A percentile compares a stretch with the other conserved stretches of the same genome.
phyloP scores from a whole-genome alignment of 2,888 invertebrate species.

The Thysanoteuthis rhombus region DNA sequence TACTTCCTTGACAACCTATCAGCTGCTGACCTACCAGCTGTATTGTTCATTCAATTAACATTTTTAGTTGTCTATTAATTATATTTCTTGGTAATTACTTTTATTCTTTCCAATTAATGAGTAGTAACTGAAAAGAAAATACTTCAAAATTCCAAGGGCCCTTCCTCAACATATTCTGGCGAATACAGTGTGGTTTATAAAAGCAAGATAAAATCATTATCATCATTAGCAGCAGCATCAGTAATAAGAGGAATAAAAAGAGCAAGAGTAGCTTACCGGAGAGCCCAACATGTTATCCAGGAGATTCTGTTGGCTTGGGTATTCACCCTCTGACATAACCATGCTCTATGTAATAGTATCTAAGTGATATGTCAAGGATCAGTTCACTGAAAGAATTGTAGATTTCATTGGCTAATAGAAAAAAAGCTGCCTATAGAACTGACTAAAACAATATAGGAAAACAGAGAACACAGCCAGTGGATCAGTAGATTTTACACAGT shows the following conservation, averaged over 20 bases:
- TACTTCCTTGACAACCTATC: background rate
- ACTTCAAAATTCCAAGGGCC: background rate
- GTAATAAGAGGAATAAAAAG: background rate
- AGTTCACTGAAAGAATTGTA: background rate
- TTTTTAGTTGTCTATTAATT: background rate
- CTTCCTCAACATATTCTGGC: background rate
- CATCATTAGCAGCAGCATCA: background rate
- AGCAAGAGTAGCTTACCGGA: constrained; percentile 15
- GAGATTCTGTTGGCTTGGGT: constrained; percentile 30
- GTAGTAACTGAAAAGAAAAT: background rate
- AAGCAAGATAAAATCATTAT: background rate
- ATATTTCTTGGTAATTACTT: background rate
- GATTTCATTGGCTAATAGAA: background rate
- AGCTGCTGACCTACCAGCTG: background rate
- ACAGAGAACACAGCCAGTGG: background rate
- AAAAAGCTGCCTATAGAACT: background rate
- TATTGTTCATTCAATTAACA: background rate
- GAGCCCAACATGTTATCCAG: constrained; percentile 28
- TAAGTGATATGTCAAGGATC: background rate
- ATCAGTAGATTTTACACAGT: background rate
- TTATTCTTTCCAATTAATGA: background rate
- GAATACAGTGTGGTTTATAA: background rate
- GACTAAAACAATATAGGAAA: constrained; percentile 2
- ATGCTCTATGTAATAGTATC: background rate
- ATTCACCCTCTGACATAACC: constrained; percentile 31